Conservation (phyloP, 92 coral and sea anemone species). For the Muricea muricata region DNA sequence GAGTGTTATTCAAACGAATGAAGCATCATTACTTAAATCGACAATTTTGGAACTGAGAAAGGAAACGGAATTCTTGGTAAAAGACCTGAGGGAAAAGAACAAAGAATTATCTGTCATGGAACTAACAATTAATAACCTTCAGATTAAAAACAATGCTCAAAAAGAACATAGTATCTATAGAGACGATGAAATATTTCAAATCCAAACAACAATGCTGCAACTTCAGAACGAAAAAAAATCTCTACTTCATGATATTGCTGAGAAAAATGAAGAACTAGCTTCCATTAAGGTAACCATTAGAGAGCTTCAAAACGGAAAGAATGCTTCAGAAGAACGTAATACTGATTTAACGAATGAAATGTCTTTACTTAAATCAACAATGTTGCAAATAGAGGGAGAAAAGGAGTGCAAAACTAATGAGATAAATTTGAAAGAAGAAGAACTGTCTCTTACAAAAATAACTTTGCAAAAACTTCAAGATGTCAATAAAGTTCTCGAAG, state of each 20-base stretch:
- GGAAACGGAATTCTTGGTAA: neutral
- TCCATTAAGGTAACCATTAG: neutral
- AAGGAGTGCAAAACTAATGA: neutral
- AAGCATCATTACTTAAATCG: neutral
- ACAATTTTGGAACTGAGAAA: neutral
- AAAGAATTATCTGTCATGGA: neutral
- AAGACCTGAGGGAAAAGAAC: neutral
- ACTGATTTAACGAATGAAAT: neutral
- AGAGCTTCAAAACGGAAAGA: neutral
- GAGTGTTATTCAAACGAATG: neutral
- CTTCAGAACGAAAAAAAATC: neutral
- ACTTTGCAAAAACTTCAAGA: neutral
- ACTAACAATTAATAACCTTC: neutral
- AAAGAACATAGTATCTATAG: neutral
- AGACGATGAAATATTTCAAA: neutral
- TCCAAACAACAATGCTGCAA: neutral
- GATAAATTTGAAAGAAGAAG: neutral
- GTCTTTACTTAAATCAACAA: neutral
- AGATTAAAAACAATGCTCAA: neutral
- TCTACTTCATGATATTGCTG: neutral
- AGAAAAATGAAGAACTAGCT: neutral
- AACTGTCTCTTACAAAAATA: neutral
- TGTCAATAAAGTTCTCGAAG: neutral
- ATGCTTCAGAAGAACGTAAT: neutral
- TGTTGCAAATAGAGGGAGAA: neutral